These are phyloP conservation scores for Pelodiscus sinensis DNA, from an alignment of 2,113 vertebrate genomes.

Conservation along the genomic window DNA sequence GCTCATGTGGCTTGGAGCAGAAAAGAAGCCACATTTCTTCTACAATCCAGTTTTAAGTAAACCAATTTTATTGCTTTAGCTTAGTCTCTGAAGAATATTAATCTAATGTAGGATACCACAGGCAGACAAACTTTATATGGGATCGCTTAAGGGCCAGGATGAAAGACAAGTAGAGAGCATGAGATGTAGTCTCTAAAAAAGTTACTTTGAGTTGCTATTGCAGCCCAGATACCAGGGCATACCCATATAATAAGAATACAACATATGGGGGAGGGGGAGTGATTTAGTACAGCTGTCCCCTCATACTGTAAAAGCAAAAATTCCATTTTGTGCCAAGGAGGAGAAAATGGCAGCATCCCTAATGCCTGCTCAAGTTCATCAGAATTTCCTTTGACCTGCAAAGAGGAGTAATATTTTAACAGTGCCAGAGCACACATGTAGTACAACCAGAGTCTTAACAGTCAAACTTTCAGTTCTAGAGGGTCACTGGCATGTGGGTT, in stretches of 20 bases:
- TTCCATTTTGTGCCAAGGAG: neutral
- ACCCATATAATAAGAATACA: accelerated
- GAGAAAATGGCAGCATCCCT: neutral
- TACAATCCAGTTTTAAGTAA: neutral
- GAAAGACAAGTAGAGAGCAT: neutral
- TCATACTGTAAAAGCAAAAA: neutral
- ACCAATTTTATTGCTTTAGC: neutral
- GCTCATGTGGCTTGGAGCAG: accelerated
- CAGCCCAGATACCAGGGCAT: neutral
- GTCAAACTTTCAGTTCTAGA: constrained; percentile 12
- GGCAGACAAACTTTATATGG: neutral
- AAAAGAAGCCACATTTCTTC: neutral
- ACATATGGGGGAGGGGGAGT: neutral
- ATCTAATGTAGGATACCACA: neutral
- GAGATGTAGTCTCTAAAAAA: neutral
- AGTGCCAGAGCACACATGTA: neutral
- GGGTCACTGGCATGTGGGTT: constrained; percentile 45
- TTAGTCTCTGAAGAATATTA: neutral
- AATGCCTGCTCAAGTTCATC: neutral
- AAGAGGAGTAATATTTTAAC: neutral
- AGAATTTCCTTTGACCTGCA: neutral
- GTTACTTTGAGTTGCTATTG: neutral
- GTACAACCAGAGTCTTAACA: constrained; percentile 22
- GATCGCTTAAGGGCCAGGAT: neutral
- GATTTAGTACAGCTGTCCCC: neutral